Evolutionary conservation across 2,797 vertebrate genomes (phyloP).

Genomic region (Takifugu rubripes): DNA sequence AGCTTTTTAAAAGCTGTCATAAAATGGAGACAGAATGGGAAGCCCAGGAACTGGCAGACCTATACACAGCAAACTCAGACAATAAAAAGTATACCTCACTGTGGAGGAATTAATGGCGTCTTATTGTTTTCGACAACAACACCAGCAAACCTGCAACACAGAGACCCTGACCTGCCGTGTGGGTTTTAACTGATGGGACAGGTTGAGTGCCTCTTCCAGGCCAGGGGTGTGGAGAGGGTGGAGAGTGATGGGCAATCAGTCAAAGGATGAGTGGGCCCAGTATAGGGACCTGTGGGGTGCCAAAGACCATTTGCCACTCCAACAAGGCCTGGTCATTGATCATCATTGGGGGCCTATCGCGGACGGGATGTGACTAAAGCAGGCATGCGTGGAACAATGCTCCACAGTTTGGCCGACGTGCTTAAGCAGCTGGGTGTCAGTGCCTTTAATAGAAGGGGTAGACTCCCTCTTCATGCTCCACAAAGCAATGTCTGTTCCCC

Average conservation of each 20-base stretch:
- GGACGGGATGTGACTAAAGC: conserved; percentile 77
- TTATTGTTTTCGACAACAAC: conserved; percentile 35
- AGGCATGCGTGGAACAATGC: conserved; percentile 76
- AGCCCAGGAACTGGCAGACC: conserved; percentile 45
- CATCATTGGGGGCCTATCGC: conserved; percentile 72
- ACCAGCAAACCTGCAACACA: conserved; percentile 32
- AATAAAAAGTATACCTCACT: conserved; percentile 45
- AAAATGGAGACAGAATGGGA: conserved; percentile 61
- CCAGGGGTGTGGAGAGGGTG: conserved; percentile 62
- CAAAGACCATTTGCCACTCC: conserved; percentile 55
- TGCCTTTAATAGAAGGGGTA: conserved; percentile 75
- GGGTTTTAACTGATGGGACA: conserved; percentile 61
- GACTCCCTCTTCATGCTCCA: conserved; percentile 71
- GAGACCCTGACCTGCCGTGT: conserved; percentile 54
- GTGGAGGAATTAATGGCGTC: conserved; percentile 8
- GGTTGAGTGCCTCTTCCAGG: conserved; percentile 65
- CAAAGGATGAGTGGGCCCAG: conserved; percentile 75
- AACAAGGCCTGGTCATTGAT: conserved; percentile 70
- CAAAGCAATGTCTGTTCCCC: conserved; percentile 80
- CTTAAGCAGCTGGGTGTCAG: conserved; percentile 82
- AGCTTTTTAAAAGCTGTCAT: conserved; percentile 68
- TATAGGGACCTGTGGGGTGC: conserved; percentile 70
- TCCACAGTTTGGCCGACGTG: conserved; percentile 76
- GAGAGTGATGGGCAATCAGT: conserved; percentile 71
- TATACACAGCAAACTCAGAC: conserved; percentile 47